These are phyloP conservation scores for Cydia splendana DNA, from an alignment of 1,140 invertebrate genomes.

Conservation along the genomic window DNA sequence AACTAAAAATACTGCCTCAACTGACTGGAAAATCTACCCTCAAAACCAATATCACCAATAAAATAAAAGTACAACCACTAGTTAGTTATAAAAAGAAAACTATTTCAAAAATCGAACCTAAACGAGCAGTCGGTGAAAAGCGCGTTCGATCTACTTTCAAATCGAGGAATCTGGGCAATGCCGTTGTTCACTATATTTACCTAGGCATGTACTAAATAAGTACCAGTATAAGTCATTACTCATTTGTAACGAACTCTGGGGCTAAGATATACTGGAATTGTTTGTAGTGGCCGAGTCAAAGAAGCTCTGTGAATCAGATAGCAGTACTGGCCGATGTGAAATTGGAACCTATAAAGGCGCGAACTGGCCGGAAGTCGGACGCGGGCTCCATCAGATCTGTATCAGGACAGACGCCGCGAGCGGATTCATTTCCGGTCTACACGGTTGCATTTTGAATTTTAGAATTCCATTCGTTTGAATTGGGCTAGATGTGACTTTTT, in stretches of 20 bases:
- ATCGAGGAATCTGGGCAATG: constrained; percentile 24
- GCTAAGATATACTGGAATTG: neutral
- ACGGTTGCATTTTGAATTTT: constrained; percentile 72
- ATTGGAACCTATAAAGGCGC: constrained; percentile 75
- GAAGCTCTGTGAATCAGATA: constrained; percentile 33
- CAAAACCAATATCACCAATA: neutral
- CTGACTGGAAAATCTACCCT: too few relatives aligned
- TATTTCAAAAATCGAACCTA: constrained; percentile 23
- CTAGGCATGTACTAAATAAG: too few relatives aligned
- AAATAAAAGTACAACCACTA: constrained; percentile 6
- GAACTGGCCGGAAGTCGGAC: constrained; percentile 67
- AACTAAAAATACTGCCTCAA: too few relatives aligned
- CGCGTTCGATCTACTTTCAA: constrained; percentile 23
- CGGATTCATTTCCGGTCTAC: constrained; percentile 73
- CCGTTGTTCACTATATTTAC: neutral
- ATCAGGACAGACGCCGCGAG: constrained; percentile 67
- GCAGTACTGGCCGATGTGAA: constrained; percentile 52
- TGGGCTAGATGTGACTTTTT: constrained; percentile 50
- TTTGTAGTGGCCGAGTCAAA: neutral
- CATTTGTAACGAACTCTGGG: neutral
- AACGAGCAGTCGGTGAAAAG: constrained; percentile 4
- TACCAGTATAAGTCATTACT: neutral
- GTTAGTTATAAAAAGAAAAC: constrained; percentile 12
- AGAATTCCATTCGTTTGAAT: constrained; percentile 55
- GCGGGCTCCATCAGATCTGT: constrained; percentile 70